These are phyloP conservation scores for Euleptes europaea DNA, from an alignment of 2,113 vertebrate genomes.

Conservation along the genomic window DNA sequence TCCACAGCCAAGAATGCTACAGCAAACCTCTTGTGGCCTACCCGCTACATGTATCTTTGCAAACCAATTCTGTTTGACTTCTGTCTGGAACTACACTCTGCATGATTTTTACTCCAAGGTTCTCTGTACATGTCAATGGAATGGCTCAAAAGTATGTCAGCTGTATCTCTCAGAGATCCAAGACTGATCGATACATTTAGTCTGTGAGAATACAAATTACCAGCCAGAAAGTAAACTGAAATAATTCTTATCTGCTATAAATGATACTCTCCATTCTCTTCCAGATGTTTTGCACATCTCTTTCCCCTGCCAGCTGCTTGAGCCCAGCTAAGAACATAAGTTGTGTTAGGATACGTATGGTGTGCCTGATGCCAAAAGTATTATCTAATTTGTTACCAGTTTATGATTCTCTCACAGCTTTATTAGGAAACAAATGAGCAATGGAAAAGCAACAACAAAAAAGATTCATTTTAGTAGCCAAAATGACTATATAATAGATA, in stretches of 20 bases:
- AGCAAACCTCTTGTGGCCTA: background rate
- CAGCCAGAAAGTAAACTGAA: background rate
- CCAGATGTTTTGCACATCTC: conserved; percentile 57
- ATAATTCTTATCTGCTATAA: background rate
- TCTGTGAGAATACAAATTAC: background rate
- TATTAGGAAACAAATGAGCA: conserved; percentile 52
- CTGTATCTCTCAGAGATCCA: background rate
- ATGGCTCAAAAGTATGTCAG: background rate
- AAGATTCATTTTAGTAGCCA: conserved; percentile 49
- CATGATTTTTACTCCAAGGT: background rate
- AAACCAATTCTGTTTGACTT: background rate
- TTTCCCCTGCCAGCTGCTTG: conserved; percentile 56
- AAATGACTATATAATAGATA: conserved; percentile 44
- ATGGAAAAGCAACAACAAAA: conserved; percentile 7
- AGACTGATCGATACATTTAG: background rate
- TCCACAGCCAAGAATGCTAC: background rate
- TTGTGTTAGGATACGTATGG: conserved; percentile 31
- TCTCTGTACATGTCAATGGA: background rate
- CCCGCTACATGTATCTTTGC: background rate
- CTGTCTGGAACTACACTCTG: background rate
- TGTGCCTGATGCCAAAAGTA: conserved; percentile 44
- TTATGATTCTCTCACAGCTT: conserved; percentile 51
- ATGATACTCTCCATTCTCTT: background rate
- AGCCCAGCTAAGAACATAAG: conserved; percentile 44
- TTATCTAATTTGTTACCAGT: conserved; percentile 60